Base-by-base conservation (phyloP, 2,797 vertebrate genomes). In the Acrossocheilus wenchowensis region DNA sequence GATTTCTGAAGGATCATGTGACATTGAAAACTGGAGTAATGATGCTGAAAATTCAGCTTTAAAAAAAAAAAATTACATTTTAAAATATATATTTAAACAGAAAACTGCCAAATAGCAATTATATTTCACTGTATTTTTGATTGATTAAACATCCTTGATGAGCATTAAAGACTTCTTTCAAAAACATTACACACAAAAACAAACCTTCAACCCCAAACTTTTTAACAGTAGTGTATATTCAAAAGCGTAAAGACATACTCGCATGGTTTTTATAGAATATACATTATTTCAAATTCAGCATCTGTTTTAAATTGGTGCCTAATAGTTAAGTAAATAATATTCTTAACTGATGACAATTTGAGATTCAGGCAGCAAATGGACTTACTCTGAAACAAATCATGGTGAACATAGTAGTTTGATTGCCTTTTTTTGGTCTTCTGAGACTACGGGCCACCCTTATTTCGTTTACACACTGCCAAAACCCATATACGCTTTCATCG, bases 301-400 rank as follows among this genome's bases (percentile, higher is more conserved):
- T 64, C 74, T 78, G 64, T 78, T 85, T 78, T 85, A 52, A 71
- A 78, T 79, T 3, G 2, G 14, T 60, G 36, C 48, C 23, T 41
- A 69, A 57, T 45, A 68, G 60, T 77, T 26, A 78, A 52, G 3
- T 5, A 57, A 85, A 78, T 54, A 85, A 78, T 43, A 71, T 69
- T 78, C 36, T n/a, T 15, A 57, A 69, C 23, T 57, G 83, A 64
- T 75, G 73, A 84, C 74, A 78, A 78, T 68, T 71, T 69, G 62
- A 57, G 64, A 41, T 85, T 69, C 62, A 15, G 73, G 9, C 83
- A 34, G 50, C 52, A 72, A 79, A 72, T 60, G 26, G 19, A 72
- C 39, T 72, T 45, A 7, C 23, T 54, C 7, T 72, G 34, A 82
- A 71, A 72, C 34, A 19, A 72, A 62, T 79, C 50, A 48, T 45